Evolutionary conservation across 1,140 invertebrate genomes (phyloP).

Genomic region (Sipha flava): DNA sequence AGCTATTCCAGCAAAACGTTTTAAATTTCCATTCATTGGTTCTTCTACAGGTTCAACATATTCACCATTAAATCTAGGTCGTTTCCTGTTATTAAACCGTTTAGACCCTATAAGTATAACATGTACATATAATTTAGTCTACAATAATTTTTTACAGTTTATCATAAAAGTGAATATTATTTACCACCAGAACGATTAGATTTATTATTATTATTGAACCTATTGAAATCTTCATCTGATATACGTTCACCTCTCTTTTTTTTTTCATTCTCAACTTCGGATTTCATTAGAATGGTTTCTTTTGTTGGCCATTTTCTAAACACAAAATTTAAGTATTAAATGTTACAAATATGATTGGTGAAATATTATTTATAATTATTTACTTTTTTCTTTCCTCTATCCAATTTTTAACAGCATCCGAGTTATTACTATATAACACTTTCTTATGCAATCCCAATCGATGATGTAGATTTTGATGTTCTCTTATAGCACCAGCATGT

Average conservation of each 20-base stretch:
- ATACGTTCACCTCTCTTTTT: slow-evolving; percentile 20
- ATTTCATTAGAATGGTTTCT: not conserved
- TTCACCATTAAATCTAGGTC: not conserved
- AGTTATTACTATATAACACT: slow-evolving; percentile 23
- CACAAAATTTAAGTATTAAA: not conserved
- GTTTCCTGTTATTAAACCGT: slow-evolving; percentile 2
- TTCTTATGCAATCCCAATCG: slow-evolving; percentile 12
- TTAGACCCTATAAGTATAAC: not conserved
- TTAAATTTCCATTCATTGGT: slow-evolving; percentile 26
- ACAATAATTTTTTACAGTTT: not conserved
- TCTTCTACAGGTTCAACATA: not conserved
- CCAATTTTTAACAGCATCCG: slow-evolving; percentile 12
- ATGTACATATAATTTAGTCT: not conserved
- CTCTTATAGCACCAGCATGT: slow-evolving; percentile 1
- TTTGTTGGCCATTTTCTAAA: slow-evolving; percentile 30
- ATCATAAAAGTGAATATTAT: not conserved
- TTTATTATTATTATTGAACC: slow-evolving; percentile 23
- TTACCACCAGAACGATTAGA: not conserved
- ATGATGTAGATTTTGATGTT: slow-evolving; percentile 30
- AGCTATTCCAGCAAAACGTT: slow-evolving; percentile 15
- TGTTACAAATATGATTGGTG: not conserved
- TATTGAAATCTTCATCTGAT: slow-evolving; percentile 20
- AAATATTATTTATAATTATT: not conserved
- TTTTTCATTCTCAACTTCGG: slow-evolving; percentile 4
- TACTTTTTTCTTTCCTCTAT: slow-evolving; percentile 23